Percentiles rank a stretch among this genome's conserved stretches.
These are phyloP conservation scores for Ammospiza caudacuta DNA, from an alignment of 2,113 vertebrate species.

Conservation along the genomic window DNA sequence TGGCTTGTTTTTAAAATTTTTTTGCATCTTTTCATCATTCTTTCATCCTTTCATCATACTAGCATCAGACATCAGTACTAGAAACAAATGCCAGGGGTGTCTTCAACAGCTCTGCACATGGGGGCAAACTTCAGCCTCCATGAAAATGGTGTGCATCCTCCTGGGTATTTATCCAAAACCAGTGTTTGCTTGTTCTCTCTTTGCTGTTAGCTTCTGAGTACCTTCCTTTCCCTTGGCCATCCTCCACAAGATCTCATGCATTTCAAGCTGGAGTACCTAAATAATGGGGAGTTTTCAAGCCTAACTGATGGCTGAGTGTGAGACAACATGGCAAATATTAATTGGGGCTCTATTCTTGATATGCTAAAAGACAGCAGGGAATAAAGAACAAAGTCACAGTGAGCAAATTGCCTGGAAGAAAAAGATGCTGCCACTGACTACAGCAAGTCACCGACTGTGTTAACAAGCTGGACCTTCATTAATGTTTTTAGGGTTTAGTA, in stretches of 20 bases:
- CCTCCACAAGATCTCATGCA: neutral
- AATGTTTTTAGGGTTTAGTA: neutral
- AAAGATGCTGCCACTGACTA: neutral
- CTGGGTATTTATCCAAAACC: neutral
- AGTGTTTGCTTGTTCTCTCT: neutral
- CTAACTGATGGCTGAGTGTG: neutral
- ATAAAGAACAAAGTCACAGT: conserved; percentile 18
- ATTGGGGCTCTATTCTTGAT: neutral
- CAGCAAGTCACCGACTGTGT: neutral
- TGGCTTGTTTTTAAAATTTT: neutral
- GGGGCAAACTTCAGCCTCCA: neutral
- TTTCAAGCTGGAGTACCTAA: neutral
- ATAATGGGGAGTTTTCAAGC: neutral
- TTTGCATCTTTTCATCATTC: neutral
- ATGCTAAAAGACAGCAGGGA: neutral
- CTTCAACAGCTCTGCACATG: neutral
- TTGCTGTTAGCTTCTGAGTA: neutral
- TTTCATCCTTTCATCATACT: no score
- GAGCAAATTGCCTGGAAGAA: neutral
- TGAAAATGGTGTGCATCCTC: accelerated
- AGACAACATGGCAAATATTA: neutral
- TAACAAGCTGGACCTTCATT: neutral
- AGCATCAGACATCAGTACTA: neutral
- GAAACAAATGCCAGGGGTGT: neutral
- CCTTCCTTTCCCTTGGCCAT: neutral